Evolutionary conservation across 1,140 invertebrate species (phyloP).

Genomic region (Anoplolepis gracilipes): DNA sequence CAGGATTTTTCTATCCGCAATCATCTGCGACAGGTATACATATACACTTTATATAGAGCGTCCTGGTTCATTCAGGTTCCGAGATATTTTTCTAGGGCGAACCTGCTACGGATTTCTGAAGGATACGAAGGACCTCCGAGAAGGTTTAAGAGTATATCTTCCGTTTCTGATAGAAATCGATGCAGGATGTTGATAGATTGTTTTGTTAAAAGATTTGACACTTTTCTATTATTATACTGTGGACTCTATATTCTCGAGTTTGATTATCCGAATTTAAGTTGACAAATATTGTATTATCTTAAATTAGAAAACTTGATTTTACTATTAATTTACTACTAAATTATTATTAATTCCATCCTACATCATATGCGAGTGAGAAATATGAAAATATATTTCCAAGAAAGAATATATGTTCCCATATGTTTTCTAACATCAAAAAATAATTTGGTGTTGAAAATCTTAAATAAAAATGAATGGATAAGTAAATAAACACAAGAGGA

Average conservation of each 20-base stretch:
- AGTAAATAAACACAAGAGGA: slow-evolving; percentile 9
- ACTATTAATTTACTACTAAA: not conserved
- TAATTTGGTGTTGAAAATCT: slow-evolving; percentile 32
- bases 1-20: not conserved
- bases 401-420: not conserved
- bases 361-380: not conserved
- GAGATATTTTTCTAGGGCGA: slow-evolving; percentile 63
- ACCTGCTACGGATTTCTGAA: slow-evolving; percentile 7
- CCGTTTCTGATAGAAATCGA: not conserved
- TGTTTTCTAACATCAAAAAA: not conserved
- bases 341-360: not conserved
- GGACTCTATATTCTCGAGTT: not conserved
- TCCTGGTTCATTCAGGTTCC: slow-evolving; percentile 25
- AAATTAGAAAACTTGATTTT: not conserved
- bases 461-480: slow-evolving; percentile 36
- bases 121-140: not conserved
- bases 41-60: not conserved
- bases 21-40: slow-evolving; percentile 56
- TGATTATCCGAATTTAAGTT: too few species aligned
- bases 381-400: not conserved
- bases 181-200: not conserved
- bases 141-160: slow-evolving; percentile 4
- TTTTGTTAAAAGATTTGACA: slow-evolving; percentile 1
- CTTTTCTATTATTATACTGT: not conserved
- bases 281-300: not conserved